phyloP scores from a whole-genome alignment of 2,113 vertebrate species.

The Climacteris rufus region DNA sequence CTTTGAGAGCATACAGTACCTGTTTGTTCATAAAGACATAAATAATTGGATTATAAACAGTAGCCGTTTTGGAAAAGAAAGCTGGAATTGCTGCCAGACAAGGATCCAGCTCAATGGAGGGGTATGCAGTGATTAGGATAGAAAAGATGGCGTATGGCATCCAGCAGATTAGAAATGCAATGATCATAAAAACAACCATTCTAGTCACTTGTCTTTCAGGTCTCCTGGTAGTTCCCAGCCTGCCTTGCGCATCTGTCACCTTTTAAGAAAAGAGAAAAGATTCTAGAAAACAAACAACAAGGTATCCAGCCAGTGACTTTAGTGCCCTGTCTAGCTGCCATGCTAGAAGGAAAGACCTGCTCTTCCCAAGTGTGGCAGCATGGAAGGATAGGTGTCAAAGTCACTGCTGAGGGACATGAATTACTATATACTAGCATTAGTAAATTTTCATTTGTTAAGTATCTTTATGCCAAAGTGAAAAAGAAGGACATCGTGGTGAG shows the following conservation, averaged over 20 bases:
- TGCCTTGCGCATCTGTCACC: constrained; percentile 79
- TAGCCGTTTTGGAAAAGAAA: constrained; percentile 89
- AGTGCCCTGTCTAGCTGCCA: not conserved
- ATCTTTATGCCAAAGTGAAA: not conserved
- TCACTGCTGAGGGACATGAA: not conserved
- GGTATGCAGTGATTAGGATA: constrained; percentile 77
- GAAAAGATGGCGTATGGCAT: constrained; percentile 83
- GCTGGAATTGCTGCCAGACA: constrained; percentile 81
- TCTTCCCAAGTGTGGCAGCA: not conserved
- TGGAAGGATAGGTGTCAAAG: not conserved
- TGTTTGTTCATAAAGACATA: constrained; percentile 93
- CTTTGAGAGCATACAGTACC: constrained; percentile 65
- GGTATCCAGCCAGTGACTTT: not conserved
- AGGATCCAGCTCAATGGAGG: constrained; percentile 81
- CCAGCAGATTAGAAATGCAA: constrained; percentile 88
- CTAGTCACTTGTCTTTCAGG: constrained; percentile 84
- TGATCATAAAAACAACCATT: constrained; percentile 90
- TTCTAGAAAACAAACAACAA: not conserved
- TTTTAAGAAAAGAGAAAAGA: constrained; percentile 31
- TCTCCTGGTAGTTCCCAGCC: constrained; percentile 76
- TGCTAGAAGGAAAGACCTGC: too few relatives aligned
- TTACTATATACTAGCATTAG: not conserved
- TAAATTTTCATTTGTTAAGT: not conserved
- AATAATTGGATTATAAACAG: constrained; percentile 88
- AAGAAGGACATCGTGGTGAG: not conserved